Percentiles rank a stretch among this genome's conserved stretches.
Evolutionary conservation across 1,140 invertebrate species (phyloP).

Genomic region (Drosophila bocqueti): DNA sequence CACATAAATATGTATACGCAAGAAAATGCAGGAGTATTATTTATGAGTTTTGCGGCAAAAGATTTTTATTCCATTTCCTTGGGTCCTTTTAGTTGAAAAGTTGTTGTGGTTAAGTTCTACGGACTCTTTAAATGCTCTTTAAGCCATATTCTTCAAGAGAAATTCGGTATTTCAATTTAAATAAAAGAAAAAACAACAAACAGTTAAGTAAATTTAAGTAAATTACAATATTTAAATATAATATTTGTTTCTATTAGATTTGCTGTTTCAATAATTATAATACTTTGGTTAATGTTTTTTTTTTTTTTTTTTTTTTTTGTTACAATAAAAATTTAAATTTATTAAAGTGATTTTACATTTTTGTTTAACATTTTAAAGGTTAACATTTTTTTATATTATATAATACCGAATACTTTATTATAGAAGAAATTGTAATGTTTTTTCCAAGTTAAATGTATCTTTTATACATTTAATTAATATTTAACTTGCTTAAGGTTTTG

Average conservation of each 20-base stretch:
- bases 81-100: conserved; percentile 8
- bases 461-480: conserved; percentile 17
- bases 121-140: conserved; percentile 12
- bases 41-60: conserved; percentile 55
- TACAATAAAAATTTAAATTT: background rate
- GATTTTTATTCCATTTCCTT: conserved; percentile 25
- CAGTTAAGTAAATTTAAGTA: too few relatives aligned
- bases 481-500: background rate
- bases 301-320: too few relatives aligned
- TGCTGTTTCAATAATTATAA: too few relatives aligned
- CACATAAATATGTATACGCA: conserved; percentile 27
- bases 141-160: too few relatives aligned
- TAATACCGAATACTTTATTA: too few relatives aligned
- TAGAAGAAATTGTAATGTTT: too few relatives aligned
- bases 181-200: background rate
- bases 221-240: background rate
- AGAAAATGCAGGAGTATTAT: conserved; percentile 59
- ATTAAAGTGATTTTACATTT: background rate
- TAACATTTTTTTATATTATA: too few relatives aligned
- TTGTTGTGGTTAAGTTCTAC: background rate
- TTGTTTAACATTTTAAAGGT: too few relatives aligned
- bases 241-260: background rate
- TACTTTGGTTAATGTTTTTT: too few relatives aligned
- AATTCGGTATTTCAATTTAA: background rate
- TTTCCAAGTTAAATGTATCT: background rate